phyloP scores from a whole-genome alignment of 2,113 vertebrate species.

The Probosciger aterrimus region DNA sequence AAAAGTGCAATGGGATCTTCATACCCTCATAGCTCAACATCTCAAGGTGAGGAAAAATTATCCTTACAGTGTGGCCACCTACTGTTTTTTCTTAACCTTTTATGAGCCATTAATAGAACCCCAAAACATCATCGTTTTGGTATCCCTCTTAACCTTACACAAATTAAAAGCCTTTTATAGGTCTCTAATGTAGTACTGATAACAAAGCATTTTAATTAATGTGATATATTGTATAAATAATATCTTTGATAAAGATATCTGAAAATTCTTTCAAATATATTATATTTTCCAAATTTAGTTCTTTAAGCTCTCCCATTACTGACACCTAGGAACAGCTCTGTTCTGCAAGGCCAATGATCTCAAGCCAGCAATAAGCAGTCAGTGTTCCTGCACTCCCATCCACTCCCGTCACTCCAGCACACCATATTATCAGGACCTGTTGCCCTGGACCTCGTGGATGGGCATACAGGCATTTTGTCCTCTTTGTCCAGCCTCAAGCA shows the following conservation, averaged over 20 bases:
- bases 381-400: neutral
- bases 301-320: neutral
- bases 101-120: neutral
- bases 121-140: neutral
- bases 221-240: neutral
- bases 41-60: neutral
- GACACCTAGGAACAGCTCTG: neutral
- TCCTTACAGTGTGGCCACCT: neutral
- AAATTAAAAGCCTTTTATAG: neutral
- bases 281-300: neutral
- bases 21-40: neutral
- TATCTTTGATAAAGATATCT: neutral
- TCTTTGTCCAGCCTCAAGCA: neutral
- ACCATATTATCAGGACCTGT: neutral
- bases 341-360: neutral
- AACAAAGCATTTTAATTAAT: neutral
- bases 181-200: fast-evolving
- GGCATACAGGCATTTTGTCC: neutral
- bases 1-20: neutral
- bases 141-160: neutral
- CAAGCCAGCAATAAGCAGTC: fast-evolving
- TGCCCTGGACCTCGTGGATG: neutral
- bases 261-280: neutral
- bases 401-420: neutral
- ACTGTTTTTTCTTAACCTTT: neutral